Percentiles rank a stretch among this genome's conserved stretches.
phyloP scores from a whole-genome alignment of 2,888 invertebrate genomes.

The Bellardia bayeri region DNA sequence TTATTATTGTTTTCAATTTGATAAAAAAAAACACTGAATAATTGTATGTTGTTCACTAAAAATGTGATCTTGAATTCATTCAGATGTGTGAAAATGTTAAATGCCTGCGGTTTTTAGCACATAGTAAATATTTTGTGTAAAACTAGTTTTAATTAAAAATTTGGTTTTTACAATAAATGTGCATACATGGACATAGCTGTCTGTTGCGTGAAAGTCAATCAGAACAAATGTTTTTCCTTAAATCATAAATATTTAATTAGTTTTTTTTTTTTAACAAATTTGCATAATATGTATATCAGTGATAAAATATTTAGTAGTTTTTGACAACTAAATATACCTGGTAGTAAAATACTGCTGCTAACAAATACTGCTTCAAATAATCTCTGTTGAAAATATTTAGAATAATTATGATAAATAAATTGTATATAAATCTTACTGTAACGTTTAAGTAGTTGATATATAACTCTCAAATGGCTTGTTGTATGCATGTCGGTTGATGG shows the following conservation, averaged over 20 bases:
- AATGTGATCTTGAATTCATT: slow-evolving; percentile 41
- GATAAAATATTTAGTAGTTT: too few species aligned
- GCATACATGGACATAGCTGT: not conserved
- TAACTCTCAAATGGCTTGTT: too few species aligned
- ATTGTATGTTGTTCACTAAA: slow-evolving; percentile 7
- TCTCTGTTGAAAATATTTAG: too few species aligned
- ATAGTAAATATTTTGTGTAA: not conserved
- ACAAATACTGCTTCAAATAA: too few species aligned
- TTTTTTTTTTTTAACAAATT: too few species aligned
- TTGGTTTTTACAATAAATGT: not conserved
- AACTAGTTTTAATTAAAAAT: slow-evolving; percentile 30
- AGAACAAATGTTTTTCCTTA: slow-evolving; percentile 23
- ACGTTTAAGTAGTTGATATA: too few species aligned
- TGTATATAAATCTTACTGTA: too few species aligned
- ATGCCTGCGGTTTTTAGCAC: not conserved
- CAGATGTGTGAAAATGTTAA: slow-evolving; percentile 43
- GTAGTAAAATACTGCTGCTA: too few species aligned
- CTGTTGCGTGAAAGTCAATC: not conserved
- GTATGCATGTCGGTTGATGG: too few species aligned
- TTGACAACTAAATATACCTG: too few species aligned
- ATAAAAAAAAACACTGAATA: slow-evolving; percentile 19
- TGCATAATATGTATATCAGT: too few species aligned
- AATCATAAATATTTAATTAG: not conserved
- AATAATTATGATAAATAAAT: too few species aligned
- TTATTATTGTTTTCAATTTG: not conserved